Base-by-base conservation (phyloP, 2,888 invertebrate species). In the Cryptus armator region DNA sequence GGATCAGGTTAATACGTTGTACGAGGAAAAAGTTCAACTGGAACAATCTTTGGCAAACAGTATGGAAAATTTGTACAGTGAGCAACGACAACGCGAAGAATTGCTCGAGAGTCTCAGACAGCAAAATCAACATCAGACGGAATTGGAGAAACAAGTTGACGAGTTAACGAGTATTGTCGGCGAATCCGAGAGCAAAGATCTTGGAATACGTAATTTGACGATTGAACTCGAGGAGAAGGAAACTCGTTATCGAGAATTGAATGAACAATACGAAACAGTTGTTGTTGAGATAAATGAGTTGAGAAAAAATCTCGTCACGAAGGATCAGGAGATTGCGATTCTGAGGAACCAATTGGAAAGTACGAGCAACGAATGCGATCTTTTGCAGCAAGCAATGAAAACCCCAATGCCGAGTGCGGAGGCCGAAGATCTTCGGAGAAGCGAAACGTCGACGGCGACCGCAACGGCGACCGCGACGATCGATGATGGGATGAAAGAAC, bases 151-250 rank as follows among this genome's bases (percentile, higher is more conserved):
- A 2, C 77, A 75, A 19, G 29, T 68, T 5, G 53, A 77, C 2
- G 46, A 70, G 12, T 14, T 66, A 43, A 68, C 10, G 19, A 66
- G 62, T 14, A 32, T 62, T 5, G 32, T 62, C 29, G 62, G 9
- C 29, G 62, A 6, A 1, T 29, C 10, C 80, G 95, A 94, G 79
- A 95, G 95, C 76, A 97, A 97, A 91, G 97, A 97, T 89, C 92
- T 96, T 66, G 97, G 97, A 92, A 96, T 97, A 87, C 96, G 97
- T 10, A 95, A 96, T 7, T 92, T 97, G 16, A 96, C 96, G 89
- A 96, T 96, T 86, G 96, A 95, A 91, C 94, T 95, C 88, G 95
- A 95, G 53, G 95, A 95, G 86, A 88, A 93, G 89, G 88, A 94
- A 88, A 83, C 91, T 88, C 83, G 94, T 9, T 94, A 96, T 51